These are phyloP conservation scores for Andinoacara biseriatus DNA, from an alignment of 2,113 vertebrate species.

Conservation along the genomic window DNA sequence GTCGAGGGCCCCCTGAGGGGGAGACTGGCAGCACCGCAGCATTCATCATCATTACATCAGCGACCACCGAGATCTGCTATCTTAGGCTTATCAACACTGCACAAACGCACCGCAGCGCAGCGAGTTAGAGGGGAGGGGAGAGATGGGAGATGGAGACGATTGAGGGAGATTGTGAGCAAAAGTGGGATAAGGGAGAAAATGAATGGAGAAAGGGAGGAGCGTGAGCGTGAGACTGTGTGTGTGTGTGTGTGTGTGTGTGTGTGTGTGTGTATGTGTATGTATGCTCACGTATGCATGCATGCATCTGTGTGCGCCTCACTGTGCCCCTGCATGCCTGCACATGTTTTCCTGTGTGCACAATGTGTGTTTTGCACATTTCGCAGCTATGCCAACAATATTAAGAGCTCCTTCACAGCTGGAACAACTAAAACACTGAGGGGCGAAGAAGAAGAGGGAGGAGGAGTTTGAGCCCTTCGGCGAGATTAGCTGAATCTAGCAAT, in stretches of 20 bases:
- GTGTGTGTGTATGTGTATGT: neutral
- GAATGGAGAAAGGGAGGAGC: slow-evolving; percentile 63
- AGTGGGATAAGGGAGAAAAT: slow-evolving; percentile 69
- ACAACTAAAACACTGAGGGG: slow-evolving; percentile 74
- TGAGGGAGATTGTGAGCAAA: slow-evolving; percentile 69
- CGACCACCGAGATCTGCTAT: slow-evolving; percentile 88
- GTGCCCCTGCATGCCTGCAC: slow-evolving; percentile 68
- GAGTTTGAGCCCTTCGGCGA: slow-evolving; percentile 38
- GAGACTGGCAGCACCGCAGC: slow-evolving; percentile 83
- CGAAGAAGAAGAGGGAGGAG: slow-evolving; percentile 28
- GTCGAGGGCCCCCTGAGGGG: slow-evolving; percentile 82
- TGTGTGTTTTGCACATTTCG: slow-evolving; percentile 71
- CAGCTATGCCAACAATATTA: slow-evolving; percentile 80
- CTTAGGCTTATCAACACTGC: slow-evolving; percentile 86
- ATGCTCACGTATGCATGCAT: slow-evolving; percentile 1
- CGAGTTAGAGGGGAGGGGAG: slow-evolving; percentile 66
- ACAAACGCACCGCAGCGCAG: slow-evolving; percentile 79
- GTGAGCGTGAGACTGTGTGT: slow-evolving; percentile 26
- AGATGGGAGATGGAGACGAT: slow-evolving; percentile 72
- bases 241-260: slow-evolving; percentile 10
- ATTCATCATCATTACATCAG: slow-evolving; percentile 97
- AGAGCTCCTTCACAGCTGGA: slow-evolving; percentile 77
- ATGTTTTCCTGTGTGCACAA: slow-evolving; percentile 60
- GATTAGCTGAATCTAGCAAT: slow-evolving; percentile 72
- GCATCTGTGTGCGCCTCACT: slow-evolving; percentile 43